These are phyloP conservation scores for Coregonus ussuriensis DNA, from an alignment of 2,797 vertebrate genomes.

Conservation along the genomic window DNA sequence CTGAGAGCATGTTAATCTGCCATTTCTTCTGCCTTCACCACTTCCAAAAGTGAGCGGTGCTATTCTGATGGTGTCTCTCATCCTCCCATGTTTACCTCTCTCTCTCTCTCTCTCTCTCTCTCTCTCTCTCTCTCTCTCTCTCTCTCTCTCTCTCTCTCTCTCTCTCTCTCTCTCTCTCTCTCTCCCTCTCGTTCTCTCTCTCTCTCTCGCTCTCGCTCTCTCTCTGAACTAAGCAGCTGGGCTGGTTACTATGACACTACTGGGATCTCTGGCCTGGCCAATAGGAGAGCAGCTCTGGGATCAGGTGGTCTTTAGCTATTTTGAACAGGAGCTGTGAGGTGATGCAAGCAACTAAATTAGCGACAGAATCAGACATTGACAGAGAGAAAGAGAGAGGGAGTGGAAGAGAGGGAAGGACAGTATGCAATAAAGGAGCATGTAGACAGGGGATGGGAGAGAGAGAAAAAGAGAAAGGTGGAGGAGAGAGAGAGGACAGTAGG, in stretches of 20 bases:
- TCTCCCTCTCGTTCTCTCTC: constrained; percentile 16
- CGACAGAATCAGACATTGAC: constrained; percentile 58
- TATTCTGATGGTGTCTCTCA: constrained; percentile 19
- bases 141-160: constrained; percentile 1
- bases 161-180: constrained; percentile 16
- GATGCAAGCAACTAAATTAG: constrained; percentile 75
- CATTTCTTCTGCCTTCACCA: constrained; percentile 8
- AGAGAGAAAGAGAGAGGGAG: constrained; percentile 19
- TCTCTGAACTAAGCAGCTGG: constrained; percentile 50
- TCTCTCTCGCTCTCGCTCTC: constrained; percentile 17
- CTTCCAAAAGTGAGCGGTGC: background rate
- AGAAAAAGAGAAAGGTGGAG: constrained; percentile 38
- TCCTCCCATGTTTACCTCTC: background rate
- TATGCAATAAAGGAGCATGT: background rate
- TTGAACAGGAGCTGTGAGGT: constrained; percentile 75
- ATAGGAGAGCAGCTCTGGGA: constrained; percentile 49
- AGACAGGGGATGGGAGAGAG: constrained; percentile 13
- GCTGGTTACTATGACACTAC: constrained; percentile 73
- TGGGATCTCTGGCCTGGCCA: constrained; percentile 60
- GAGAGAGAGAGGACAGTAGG: constrained; percentile 1
- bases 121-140: background rate
- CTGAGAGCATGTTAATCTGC: background rate
- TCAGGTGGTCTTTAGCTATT: constrained; percentile 76
- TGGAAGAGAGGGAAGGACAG: constrained; percentile 12
- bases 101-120: constrained; percentile 5